Conservation (phyloP, 2,888 invertebrate genomes). For the Eutolmus rufibarbis region DNA sequence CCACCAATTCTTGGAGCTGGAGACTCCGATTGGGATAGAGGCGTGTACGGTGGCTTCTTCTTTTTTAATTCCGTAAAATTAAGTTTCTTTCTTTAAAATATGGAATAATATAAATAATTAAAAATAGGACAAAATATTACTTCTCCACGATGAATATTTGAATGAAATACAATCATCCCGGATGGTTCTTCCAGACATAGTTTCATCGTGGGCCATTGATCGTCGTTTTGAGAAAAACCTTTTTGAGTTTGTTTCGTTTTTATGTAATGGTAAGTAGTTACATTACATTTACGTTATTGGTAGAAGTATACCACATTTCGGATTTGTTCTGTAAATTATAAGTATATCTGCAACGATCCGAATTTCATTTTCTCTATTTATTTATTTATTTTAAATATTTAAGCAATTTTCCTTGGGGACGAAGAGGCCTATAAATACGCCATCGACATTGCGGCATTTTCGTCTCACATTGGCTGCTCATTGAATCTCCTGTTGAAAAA, state of each 20-base stretch:
- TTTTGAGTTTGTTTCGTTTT: conserved; percentile 54
- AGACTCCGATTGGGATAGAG: conserved; percentile 60
- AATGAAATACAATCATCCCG: conserved; percentile 53
- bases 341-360: too few relatives aligned
- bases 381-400: not conserved
- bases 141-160: conserved; percentile 60
- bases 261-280: conserved; percentile 53
- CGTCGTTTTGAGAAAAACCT: conserved; percentile 31
- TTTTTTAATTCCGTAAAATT: conserved; percentile 55
- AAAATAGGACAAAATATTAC: conserved; percentile 57
- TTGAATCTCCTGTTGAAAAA: conserved; percentile 58
- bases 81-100: not conserved
- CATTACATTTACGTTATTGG: too few relatives aligned
- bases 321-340: too few relatives aligned
- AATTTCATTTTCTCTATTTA: too few relatives aligned
- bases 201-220: conserved; percentile 56
- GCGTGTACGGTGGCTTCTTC: conserved; percentile 58
- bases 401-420: conserved; percentile 56
- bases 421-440: conserved; percentile 52
- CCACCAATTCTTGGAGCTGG: conserved; percentile 60
- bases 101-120: not conserved
- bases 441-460: conserved; percentile 53
- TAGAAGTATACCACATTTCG: too few relatives aligned
- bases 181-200: conserved; percentile 53
- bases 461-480: conserved; percentile 58